Conservation (phyloP, 2,888 invertebrate genomes). For the Cephus nigrinus region DNA sequence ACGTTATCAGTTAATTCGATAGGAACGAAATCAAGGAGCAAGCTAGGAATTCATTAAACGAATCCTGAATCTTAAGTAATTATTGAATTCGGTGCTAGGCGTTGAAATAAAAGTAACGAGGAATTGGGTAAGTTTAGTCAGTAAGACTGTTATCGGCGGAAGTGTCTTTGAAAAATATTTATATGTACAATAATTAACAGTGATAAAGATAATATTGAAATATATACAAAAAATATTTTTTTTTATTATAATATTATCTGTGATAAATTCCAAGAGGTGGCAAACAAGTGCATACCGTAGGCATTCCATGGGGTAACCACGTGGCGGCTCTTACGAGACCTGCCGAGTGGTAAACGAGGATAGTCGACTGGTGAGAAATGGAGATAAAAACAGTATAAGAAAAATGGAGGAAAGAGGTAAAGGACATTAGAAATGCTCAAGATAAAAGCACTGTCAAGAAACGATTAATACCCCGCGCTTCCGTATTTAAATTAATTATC, state of each 20-base stretch:
- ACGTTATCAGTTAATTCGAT: background rate
- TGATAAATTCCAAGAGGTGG: background rate
- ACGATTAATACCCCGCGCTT: constrained; percentile 32
- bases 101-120: background rate
- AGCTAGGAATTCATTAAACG: background rate
- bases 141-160: background rate
- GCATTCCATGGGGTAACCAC: background rate
- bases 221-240: background rate
- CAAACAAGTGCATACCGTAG: background rate
- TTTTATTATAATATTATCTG: background rate
- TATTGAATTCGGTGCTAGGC: background rate
- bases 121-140: background rate
- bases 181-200: background rate
- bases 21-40: background rate
- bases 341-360: background rate
- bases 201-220: background rate
- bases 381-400: background rate
- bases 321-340: background rate
- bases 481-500: constrained; percentile 31
- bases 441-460: constrained; percentile 9
- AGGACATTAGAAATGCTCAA: no score
- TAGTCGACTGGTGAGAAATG: constrained; percentile 11
- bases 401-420: background rate
- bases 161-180: background rate
- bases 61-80: background rate